These are phyloP conservation scores for Numida meleagris DNA, from an alignment of 2,113 vertebrate genomes.

Conservation along the genomic window DNA sequence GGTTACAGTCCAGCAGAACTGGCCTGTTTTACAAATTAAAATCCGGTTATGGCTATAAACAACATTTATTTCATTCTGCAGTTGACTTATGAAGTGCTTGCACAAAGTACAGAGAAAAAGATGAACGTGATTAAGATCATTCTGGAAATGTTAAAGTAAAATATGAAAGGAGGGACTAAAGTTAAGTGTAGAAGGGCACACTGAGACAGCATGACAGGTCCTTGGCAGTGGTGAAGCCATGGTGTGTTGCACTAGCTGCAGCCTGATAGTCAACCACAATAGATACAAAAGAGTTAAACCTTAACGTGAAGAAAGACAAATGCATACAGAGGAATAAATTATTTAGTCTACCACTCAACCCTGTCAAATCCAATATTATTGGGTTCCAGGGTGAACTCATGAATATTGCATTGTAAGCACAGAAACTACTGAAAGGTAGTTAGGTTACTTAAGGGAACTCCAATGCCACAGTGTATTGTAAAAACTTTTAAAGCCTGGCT, in stretches of 20 bases:
- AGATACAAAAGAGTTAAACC: neutral
- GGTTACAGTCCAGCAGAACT: neutral
- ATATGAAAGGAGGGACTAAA: neutral
- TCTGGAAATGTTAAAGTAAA: neutral
- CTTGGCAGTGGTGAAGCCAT: neutral
- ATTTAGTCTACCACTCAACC: neutral
- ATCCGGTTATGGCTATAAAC: neutral
- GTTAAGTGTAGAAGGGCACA: neutral
- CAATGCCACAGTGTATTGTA: neutral
- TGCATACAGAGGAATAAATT: neutral
- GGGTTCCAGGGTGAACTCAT: neutral
- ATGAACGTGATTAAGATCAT: neutral
- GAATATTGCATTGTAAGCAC: neutral
- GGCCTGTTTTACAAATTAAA: neutral
- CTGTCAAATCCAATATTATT: neutral
- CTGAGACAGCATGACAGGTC: neutral
- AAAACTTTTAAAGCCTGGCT: slow-evolving; percentile 1
- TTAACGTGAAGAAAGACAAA: neutral
- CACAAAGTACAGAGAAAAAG: neutral
- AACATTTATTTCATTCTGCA: neutral
- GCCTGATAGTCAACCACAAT: neutral
- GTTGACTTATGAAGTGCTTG: neutral
- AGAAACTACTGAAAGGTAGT: neutral
- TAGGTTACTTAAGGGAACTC: slow-evolving; percentile 32
- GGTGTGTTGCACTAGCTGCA: neutral